Conservation (phyloP, 1,140 invertebrate genomes). For the Harlomillsia oculata region DNA sequence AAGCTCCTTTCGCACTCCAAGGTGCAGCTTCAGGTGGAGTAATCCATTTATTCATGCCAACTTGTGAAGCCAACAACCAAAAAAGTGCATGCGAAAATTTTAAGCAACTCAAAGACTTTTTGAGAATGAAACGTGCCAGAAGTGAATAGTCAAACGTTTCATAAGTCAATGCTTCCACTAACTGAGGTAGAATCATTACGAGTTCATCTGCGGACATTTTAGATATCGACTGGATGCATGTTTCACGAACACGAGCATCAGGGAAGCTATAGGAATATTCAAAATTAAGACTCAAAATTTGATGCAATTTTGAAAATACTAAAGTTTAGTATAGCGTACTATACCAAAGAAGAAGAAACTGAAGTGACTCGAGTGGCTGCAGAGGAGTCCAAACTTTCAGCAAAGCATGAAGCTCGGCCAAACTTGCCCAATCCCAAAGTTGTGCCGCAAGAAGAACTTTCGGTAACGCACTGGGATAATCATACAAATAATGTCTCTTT, state of each 20-base stretch:
- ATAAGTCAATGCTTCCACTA: conserved; percentile 86
- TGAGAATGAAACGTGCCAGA: conserved; percentile 68
- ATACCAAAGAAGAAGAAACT: conserved; percentile 82
- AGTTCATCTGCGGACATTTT: conserved; percentile 74
- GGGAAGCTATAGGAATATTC: conserved; percentile 58
- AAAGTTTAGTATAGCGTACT: conserved; percentile 25
- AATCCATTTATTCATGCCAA: conserved; percentile 30
- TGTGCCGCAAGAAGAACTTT: conserved; percentile 81
- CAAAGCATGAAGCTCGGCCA: conserved; percentile 75
- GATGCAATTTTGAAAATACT: not conserved
- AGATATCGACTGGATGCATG: conserved; percentile 72
- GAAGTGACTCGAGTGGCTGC: conserved; percentile 75
- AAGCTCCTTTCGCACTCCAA: not conserved
- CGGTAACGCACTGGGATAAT: conserved; percentile 74
- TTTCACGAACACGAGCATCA: conserved; percentile 72
- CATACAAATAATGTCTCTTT: conserved; percentile 78
- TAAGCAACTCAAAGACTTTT: conserved; percentile 72
- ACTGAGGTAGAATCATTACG: conserved; percentile 81
- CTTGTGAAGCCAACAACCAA: conserved; percentile 71
- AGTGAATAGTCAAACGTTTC: conserved; percentile 85
- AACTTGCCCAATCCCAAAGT: conserved; percentile 76
- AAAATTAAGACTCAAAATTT: not conserved
- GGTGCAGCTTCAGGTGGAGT: not conserved
- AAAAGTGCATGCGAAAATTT: conserved; percentile 88
- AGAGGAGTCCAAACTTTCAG: conserved; percentile 70